Conservation (phyloP, 2,888 invertebrate genomes). For the Ichneumon xanthorius region DNA sequence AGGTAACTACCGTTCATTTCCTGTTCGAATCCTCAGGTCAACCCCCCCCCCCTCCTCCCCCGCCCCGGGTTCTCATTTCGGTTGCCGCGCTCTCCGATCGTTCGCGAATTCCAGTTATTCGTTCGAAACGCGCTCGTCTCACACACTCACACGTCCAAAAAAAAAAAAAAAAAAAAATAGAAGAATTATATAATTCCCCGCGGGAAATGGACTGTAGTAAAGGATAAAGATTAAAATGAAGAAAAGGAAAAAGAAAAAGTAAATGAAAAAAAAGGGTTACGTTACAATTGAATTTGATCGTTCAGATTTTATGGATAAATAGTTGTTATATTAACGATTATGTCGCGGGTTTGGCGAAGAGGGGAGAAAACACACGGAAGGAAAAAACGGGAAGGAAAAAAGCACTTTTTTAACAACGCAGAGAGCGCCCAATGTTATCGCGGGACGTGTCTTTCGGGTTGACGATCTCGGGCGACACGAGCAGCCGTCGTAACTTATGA, state of each 20-base stretch:
- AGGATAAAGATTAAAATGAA: conserved; percentile 12
- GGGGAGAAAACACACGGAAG: conserved; percentile 44
- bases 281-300: conserved; percentile 85
- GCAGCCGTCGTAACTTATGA: conserved; percentile 24
- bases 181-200: conserved; percentile 43
- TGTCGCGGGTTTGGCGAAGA: conserved; percentile 76
- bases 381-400: background rate
- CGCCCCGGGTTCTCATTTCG: conserved; percentile 42
- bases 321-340: conserved; percentile 81
- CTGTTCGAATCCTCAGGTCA: conserved; percentile 63
- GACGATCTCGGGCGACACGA: conserved; percentile 17
- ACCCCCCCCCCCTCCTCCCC: no score
- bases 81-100: conserved; percentile 39
- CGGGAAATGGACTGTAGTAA: conserved; percentile 80
- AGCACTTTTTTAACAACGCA: background rate
- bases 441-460: conserved; percentile 63
- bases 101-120: background rate
- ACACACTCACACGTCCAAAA: conserved; percentile 39
- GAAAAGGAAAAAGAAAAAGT: conserved; percentile 28
- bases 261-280: conserved; percentile 74
- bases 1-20: conserved; percentile 80
- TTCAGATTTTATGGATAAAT: conserved; percentile 84
- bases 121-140: conserved; percentile 46
- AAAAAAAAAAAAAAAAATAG: background rate
- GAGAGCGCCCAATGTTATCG: conserved; percentile 20